Evolutionary conservation across 2,888 invertebrate species (phyloP), one percentile per base, ranked within the genome.

Genomic region (Drosophila meridionalis): DNA sequence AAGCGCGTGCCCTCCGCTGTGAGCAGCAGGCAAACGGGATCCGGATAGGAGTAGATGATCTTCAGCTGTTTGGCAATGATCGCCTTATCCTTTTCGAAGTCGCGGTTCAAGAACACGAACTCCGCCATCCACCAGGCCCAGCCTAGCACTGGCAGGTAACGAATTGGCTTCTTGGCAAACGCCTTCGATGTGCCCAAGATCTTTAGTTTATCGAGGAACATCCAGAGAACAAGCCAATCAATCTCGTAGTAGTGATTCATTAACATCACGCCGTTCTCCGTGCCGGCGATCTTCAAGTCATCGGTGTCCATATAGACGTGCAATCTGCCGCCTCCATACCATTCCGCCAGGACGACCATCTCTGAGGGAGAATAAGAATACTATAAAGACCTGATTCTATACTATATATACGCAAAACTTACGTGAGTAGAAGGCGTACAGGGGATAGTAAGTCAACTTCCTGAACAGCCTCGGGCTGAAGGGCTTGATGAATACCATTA

Each of bases 51-150:
- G 73, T 95, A 95, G 57, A 98, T 94, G 93, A 97, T 96, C 75
- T 95, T 95, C 75, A 99, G 95, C 93, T 98, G 98, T 48, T 94
- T 94, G 78, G 95, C 95, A 83, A 99, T 97, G 72, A 96, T 96
- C 89, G 96, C 95, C 92, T 95, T 97, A 93, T 99, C 99, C 93
- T 98, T 97, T 55, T 98, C 97, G 94, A 97, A 98, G 80, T 96
- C 97, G 80, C 99, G 95, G 92, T 98, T 98, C 66, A 99, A 94
- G 94, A 99, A 99, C 69, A 99, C 97, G 93, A 97, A 97, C 92
- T 99, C 99, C 0, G 97, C 97, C 93, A 98, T 97, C 93, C 97
- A 97, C 98, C 98, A 99, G 87, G 97, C 96, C 99, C 99, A 99
- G 45, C 99, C 99, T 80, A 99, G 95, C 3, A 98, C 96, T 28